A percentile compares a stretch with the other conserved stretches of the same genome.
phyloP scores from a whole-genome alignment of 1,140 invertebrate genomes.

The Drosophila funebris region DNA sequence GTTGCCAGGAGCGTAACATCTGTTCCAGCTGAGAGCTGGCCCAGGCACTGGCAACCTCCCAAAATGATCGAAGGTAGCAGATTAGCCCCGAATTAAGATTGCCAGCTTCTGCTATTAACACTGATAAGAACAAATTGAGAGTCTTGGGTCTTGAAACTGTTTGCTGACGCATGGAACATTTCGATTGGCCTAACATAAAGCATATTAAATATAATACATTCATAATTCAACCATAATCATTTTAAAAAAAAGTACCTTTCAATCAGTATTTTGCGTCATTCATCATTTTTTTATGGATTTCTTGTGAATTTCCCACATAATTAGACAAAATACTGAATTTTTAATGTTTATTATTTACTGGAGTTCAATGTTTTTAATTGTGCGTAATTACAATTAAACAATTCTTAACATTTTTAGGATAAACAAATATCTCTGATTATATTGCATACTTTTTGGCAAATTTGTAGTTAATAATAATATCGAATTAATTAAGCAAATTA shows the following conservation, averaged over 20 bases:
- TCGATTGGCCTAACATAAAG: neutral
- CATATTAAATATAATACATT: neutral
- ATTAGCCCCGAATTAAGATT: neutral
- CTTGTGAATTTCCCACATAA: too few relatives aligned
- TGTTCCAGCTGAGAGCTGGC: neutral
- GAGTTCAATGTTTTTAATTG: neutral
- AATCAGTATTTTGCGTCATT: conserved; percentile 19
- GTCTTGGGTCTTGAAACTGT: neutral
- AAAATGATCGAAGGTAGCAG: neutral
- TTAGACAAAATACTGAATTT: too few relatives aligned
- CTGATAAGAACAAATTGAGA: neutral
- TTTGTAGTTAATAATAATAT: neutral
- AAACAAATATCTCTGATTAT: neutral
- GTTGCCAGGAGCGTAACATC: conserved; percentile 6
- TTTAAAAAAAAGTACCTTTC: conserved; percentile 9
- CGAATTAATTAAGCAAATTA: neutral
- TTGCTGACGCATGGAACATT: conserved; percentile 14
- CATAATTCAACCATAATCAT: neutral
- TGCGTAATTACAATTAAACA: too few relatives aligned
- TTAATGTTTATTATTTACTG: neutral
- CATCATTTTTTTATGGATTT: neutral
- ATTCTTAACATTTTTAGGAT: too few relatives aligned
- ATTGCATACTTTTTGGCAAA: conserved; percentile 20
- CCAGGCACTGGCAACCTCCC: neutral
- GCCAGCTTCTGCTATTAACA: neutral